Base-by-base conservation (phyloP, 2,888 invertebrate genomes). In the Rhopalosiphum nymphaeae region DNA sequence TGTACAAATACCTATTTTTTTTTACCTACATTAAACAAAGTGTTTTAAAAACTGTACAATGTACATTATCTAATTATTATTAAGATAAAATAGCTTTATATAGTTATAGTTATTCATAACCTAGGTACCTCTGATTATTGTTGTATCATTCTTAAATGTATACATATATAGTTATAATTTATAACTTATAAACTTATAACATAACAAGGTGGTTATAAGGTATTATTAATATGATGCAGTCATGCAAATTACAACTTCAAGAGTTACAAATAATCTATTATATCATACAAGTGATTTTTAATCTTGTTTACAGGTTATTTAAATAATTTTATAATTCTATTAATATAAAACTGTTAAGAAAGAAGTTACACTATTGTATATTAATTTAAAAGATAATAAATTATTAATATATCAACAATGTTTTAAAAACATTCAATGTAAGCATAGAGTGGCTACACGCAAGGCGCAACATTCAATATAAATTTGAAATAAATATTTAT, bases 261-360 rank as follows among this genome's bases (percentile, higher is more conserved):
- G n/a, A 67, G 67, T 67, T n/a, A 67, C 13, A 67, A 67, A 67
- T 67, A n/a, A 67, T 67, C n/a, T 67, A 67, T n/a, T n/a, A n/a
- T n/a, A 1, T 16, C 67, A 67, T n/a, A 16, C n/a, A n/a, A 67
- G 16, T 67, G 16, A n/a, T 67, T 67, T 67, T 67, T 67, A 67
- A 67, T 67, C 67, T n/a, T n/a, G 3, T n/a, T n/a, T n/a, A 67
- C n/a, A 67, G n/a, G 67, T 67, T 67, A 67, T 67, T 67, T 67
- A 67, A 16, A n/a, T n/a, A n/a, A n/a, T 67, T 61, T 61, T 61
- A 13, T 53, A 53, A 16, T 53, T 1, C 11, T 49, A 3, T 16
- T 53, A 53, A 53, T 13, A 53, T 53, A 53, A 16, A n/a, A n/a
- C 16, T 67, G 16, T 5, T 29, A n/a, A 61, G n/a, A 67, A n/a